Evolutionary conservation across 2,888 invertebrate genomes (phyloP).

Genomic region (Bombylius major): DNA sequence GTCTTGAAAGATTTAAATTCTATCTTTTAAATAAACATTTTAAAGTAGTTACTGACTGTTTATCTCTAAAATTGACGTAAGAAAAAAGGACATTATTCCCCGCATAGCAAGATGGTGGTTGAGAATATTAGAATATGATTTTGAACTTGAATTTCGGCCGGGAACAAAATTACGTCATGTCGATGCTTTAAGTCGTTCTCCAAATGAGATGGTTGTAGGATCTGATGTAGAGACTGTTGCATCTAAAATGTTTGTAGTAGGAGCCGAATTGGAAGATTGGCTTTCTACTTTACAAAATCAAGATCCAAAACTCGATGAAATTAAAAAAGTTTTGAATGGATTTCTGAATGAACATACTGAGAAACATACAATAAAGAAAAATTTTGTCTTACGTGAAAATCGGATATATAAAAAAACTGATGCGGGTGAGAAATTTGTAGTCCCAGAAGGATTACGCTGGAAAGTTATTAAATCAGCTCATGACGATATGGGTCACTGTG

Average conservation of each 20-base stretch:
- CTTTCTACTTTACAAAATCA: background rate
- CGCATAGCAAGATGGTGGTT: no score
- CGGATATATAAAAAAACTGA: no score
- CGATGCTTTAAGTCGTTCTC: background rate
- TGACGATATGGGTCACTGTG: no score
- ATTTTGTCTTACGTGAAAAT: no score
- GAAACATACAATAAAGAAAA: background rate
- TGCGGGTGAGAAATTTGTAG: no score
- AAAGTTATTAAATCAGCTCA: constrained; percentile 8
- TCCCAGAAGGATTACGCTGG: constrained; percentile 6
- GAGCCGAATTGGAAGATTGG: constrained; percentile 3
- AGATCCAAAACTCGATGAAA: no score
- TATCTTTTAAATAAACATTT: constrained; percentile 1
- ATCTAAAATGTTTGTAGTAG: background rate
- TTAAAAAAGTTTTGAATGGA: background rate
- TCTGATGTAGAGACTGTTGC: background rate
- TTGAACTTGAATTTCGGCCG: background rate
- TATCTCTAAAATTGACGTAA: background rate
- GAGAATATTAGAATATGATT: no score
- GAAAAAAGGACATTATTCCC: background rate
- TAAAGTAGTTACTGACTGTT: constrained; percentile 4
- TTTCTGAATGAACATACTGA: no score
- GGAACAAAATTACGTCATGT: background rate
- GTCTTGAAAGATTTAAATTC: background rate
- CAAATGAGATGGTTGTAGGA: background rate